Base-by-base conservation (phyloP, 1,140 invertebrate genomes). In the Euglossa dilemma region DNA sequence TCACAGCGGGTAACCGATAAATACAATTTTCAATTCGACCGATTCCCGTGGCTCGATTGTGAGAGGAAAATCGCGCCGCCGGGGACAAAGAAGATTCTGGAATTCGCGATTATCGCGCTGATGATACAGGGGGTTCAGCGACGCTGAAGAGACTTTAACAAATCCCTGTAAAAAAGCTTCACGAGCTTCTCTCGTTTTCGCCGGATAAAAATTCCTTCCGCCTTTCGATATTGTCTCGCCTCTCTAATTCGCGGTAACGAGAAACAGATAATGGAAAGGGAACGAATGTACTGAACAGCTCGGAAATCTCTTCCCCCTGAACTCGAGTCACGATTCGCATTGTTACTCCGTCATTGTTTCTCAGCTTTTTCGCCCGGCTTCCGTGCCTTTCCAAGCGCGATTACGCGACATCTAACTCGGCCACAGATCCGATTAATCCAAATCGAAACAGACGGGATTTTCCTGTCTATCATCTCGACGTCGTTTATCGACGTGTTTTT, bases 191-290 rank as follows among this genome's bases (percentile, higher is more conserved):
- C 70, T 14, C 43, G 47, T 66, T 74, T 56, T n/a, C 9, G 12
- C 18, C 45, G 8, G 61, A 28, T 43, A 66, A 69, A 70, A 36
- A 66, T 84, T 56, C 82, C 11, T 66, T 78, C 52, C 43, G 36
- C 47, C 70, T 45, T 28, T 85, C 83, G 64, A 73, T 83, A 75
- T 66, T 69, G 28, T 57, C 54, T 66, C 52, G 11, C 43, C 12
- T n/a, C 64, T 52, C 50, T 82, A 84, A 86, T 88, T 72, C 70
- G 54, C 78, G 56, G 77, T 84, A 84, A 86, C 79, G 85, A 84
- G 77, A 79, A 86, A 84, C 57, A 67, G 77, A 86, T 84, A 78
- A 81, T 78, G 83, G 50, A 72, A 81, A 47, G 36, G 20, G 71
- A 69, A 70, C 78, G 70, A 84, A 84, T 63, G 61, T 63, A 78